Evolutionary conservation across 23 tunicate genomes (phyloP).

Genomic region (Clavelina lepadiformis): DNA sequence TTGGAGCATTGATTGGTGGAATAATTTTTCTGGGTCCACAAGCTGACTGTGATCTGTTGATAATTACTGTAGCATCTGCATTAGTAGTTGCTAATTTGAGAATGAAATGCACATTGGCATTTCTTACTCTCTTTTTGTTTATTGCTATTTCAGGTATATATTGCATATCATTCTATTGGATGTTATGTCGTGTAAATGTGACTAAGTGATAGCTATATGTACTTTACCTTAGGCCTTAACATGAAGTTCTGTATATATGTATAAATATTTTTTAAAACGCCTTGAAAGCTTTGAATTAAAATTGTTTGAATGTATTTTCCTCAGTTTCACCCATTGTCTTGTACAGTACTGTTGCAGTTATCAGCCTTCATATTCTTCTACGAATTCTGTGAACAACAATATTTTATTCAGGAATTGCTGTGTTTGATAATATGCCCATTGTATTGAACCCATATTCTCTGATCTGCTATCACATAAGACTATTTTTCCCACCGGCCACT

Average conservation of each 20-base stretch:
- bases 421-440: conserved; percentile 41
- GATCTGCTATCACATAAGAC: conserved; percentile 30
- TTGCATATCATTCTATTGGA: no score
- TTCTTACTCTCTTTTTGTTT: conserved; percentile 23
- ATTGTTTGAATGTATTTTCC: no score
- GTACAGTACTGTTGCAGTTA: no score
- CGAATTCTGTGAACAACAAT: background rate
- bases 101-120: conserved; percentile 60
- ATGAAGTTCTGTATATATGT: no score
- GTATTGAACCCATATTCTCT: conserved; percentile 25
- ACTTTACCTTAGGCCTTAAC: no score
- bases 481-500: conserved; percentile 13
- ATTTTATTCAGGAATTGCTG: conserved; percentile 39
- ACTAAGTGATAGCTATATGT: no score
- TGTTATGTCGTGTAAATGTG: no score
- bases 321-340: no score
- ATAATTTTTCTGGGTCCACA: conserved; percentile 24
- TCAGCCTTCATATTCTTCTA: no score
- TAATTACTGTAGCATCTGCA: conserved; percentile 25
- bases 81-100: conserved; percentile 43
- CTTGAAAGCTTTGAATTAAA: no score
- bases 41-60: conserved; percentile 25
- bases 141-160: conserved; percentile 42
- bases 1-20: conserved; percentile 33
- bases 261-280: no score